phyloP scores from a whole-genome alignment of 1,140 invertebrate species.

The Chionoecetes opilio region DNA sequence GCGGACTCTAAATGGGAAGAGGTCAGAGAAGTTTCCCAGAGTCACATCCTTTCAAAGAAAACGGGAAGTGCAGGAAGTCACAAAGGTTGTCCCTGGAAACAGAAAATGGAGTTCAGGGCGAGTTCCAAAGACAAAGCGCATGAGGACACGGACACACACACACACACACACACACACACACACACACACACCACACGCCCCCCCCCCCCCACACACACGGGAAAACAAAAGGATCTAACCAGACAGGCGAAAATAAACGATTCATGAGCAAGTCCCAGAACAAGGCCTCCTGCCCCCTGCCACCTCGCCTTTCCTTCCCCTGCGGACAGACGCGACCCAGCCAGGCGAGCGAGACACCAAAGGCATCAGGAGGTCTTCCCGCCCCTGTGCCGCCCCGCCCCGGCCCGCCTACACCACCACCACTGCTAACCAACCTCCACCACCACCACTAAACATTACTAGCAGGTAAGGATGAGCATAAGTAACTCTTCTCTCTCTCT shows the following conservation, averaged over 20 bases:
- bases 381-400: neutral
- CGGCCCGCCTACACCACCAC: neutral
- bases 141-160: neutral
- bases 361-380: neutral
- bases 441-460: neutral
- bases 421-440: no score
- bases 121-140: neutral
- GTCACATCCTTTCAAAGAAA: neutral
- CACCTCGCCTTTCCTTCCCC: neutral
- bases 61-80: neutral
- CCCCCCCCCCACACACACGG: neutral
- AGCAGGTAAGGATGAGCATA: neutral
- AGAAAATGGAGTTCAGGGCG: neutral
- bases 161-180: conserved; percentile 22
- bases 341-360: neutral
- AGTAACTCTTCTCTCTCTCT: no score
- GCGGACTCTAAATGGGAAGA: no score
- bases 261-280: neutral
- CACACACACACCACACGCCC: neutral
- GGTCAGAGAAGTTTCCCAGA: no score
- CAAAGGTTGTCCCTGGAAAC: neutral
- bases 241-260: neutral
- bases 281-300: neutral
- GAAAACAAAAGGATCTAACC: neutral
- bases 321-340: neutral